These are phyloP conservation scores for Lingula anatina DNA, from an alignment of 2,888 invertebrate genomes.

Conservation along the genomic window DNA sequence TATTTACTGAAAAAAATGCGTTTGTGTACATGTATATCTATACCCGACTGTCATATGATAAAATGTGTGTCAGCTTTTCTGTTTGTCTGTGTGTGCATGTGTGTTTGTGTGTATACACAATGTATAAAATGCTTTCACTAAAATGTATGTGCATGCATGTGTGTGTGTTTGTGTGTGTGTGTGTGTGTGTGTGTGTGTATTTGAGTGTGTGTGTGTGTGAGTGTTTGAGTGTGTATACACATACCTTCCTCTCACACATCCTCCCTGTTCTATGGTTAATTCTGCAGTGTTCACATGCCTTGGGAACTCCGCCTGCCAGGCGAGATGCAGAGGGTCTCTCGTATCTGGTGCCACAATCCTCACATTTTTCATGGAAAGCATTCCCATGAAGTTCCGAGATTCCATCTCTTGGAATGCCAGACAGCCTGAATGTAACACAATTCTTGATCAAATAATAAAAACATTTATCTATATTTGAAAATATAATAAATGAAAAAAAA, in stretches of 20 bases:
- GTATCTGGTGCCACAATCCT: constrained; percentile 25
- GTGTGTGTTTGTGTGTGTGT: too few relatives aligned
- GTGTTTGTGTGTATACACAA: too few relatives aligned
- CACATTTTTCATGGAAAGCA: constrained; percentile 37
- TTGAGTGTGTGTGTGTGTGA: too few relatives aligned
- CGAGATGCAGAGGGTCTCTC: constrained; percentile 27
- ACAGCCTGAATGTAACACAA: too few relatives aligned
- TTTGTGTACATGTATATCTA: not conserved
- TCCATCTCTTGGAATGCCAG: constrained; percentile 23
- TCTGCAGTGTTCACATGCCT: constrained; percentile 29
- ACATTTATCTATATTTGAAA: too few relatives aligned
- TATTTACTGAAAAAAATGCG: not conserved
- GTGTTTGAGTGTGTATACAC: too few relatives aligned
- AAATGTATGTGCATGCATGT: too few relatives aligned
- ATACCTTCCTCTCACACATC: constrained; percentile 30
- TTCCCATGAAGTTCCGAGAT: constrained; percentile 44
- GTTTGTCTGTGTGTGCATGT: too few relatives aligned
- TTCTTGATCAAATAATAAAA: too few relatives aligned
- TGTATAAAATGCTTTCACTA: not conserved
- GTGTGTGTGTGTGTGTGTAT: too few relatives aligned
- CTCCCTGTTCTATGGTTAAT: constrained; percentile 36
- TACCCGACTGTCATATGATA: too few relatives aligned
- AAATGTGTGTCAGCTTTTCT: not conserved
- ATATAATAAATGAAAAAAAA: too few relatives aligned
- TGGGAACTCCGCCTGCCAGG: constrained; percentile 32